Evolutionary conservation across 2,888 invertebrate species (phyloP).

Genomic region (Ellobium chinense): DNA sequence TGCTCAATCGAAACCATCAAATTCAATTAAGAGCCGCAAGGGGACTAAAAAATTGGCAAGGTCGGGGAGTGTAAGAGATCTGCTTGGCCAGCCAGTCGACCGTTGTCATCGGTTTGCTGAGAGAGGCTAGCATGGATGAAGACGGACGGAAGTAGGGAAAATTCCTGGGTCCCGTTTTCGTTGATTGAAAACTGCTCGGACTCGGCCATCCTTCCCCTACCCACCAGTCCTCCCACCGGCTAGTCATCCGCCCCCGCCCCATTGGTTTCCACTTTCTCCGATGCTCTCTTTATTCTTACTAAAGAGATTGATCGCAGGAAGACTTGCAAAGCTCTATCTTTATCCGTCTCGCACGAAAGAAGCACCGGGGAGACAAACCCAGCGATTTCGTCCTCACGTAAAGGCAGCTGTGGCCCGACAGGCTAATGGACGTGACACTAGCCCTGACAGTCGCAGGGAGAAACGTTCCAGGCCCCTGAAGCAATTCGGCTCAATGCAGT

Average conservation of each 20-base stretch:
- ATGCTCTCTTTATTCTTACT: neutral
- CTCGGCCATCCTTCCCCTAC: neutral
- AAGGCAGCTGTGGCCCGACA: conserved; percentile 12
- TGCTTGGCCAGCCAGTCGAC: neutral
- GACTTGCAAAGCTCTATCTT: conserved; percentile 16
- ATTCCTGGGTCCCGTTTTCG: neutral
- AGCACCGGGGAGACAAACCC: neutral
- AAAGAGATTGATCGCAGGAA: conserved; percentile 14
- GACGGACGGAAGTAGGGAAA: neutral
- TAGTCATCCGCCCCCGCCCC: neutral
- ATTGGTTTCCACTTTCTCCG: neutral
- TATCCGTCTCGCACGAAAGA: conserved; percentile 5
- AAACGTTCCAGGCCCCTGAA: neutral
- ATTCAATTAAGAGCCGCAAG: conserved; percentile 20
- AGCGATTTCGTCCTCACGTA: neutral
- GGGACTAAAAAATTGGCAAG: neutral
- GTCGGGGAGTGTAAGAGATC: neutral
- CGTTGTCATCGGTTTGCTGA: neutral
- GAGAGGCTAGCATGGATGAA: neutral
- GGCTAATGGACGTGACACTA: conserved; percentile 12
- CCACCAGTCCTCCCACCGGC: neutral
- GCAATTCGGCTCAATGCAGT: neutral
- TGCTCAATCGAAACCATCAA: conserved; percentile 23
- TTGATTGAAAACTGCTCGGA: conserved; percentile 19
- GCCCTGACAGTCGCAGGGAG: neutral